These are phyloP conservation scores for Apus apus DNA, from an alignment of 2,113 vertebrate genomes.

Conservation along the genomic window DNA sequence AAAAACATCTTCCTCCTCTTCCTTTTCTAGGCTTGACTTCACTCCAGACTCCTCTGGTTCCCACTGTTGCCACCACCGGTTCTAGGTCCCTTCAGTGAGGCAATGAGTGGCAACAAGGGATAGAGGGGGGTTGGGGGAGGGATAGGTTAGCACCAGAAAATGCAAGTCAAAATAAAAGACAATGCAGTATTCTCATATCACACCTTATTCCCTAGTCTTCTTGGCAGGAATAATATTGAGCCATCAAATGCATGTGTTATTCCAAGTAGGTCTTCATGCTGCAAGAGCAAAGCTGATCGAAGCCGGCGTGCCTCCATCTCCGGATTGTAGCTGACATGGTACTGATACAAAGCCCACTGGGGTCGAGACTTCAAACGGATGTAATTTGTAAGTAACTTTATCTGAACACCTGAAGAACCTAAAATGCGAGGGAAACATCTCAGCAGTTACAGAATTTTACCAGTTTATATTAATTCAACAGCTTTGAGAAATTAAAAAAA, in stretches of 20 bases:
- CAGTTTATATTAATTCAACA: neutral
- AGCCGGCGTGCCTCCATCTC: slow-evolving; percentile 89
- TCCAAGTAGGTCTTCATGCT: slow-evolving; percentile 86
- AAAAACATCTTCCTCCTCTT: neutral
- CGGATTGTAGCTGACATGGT: slow-evolving; percentile 88
- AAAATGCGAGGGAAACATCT: neutral
- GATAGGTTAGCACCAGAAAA: neutral
- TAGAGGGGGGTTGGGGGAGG: too few species aligned
- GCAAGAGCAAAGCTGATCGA: slow-evolving; percentile 86
- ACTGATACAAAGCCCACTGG: slow-evolving; percentile 92
- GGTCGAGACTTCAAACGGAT: slow-evolving; percentile 87
- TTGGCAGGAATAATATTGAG: slow-evolving; percentile 85
- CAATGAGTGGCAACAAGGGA: too few species aligned
- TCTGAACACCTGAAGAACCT: slow-evolving; percentile 82
- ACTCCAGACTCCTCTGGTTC: neutral
- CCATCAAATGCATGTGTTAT: slow-evolving; percentile 89
- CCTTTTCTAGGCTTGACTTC: neutral
- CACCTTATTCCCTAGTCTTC: slow-evolving; percentile 81
- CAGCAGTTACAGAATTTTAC: too few species aligned
- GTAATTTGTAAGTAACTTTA: slow-evolving; percentile 85
- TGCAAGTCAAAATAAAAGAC: neutral
- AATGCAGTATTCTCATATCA: fast-evolving
- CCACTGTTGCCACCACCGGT: neutral
- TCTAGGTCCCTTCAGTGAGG: too few species aligned
- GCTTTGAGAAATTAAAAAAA: neutral